Evolutionary conservation across 2,113 vertebrate species (phyloP).

Genomic region (Pseudolaguvia tuberculata): DNA sequence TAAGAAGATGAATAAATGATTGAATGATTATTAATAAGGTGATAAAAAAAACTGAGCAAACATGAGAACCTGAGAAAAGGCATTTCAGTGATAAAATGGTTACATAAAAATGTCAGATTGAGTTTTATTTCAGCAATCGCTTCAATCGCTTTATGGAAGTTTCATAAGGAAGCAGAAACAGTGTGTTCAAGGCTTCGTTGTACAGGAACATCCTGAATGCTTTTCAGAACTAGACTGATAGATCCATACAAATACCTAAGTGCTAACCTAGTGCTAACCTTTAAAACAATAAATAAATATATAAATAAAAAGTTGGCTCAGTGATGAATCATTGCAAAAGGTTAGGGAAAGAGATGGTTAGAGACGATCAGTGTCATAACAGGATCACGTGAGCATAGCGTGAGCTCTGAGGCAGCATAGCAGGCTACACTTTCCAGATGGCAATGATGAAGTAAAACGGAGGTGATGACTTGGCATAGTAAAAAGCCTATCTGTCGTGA

Average conservation of each 20-base stretch:
- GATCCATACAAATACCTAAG: neutral
- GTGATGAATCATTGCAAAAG: slow-evolving; percentile 34
- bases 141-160: neutral
- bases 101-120: no score
- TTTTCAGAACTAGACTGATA: neutral
- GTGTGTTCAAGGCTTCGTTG: neutral
- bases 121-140: neutral
- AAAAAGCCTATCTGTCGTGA: slow-evolving; percentile 34
- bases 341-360: slow-evolving; percentile 33
- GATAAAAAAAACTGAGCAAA: no score
- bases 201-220: slow-evolving; percentile 6
- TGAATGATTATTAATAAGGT: no score
- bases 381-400: slow-evolving; percentile 1
- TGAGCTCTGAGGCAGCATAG: slow-evolving; percentile 26
- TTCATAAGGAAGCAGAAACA: neutral
- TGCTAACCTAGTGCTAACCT: neutral
- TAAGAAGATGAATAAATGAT: no score
- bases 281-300: neutral
- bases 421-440: slow-evolving; percentile 35
- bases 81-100: no score
- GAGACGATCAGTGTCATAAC: slow-evolving; percentile 31
- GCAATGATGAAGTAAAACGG: slow-evolving; percentile 36
- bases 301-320: slow-evolving; percentile 15
- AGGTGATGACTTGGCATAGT: slow-evolving; percentile 23
- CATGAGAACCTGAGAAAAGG: no score